These are phyloP conservation scores for Catostylus mosaicus DNA, from an alignment of 30 jellyfish, hydroid and myxozoan genomes.

Conservation along the genomic window DNA sequence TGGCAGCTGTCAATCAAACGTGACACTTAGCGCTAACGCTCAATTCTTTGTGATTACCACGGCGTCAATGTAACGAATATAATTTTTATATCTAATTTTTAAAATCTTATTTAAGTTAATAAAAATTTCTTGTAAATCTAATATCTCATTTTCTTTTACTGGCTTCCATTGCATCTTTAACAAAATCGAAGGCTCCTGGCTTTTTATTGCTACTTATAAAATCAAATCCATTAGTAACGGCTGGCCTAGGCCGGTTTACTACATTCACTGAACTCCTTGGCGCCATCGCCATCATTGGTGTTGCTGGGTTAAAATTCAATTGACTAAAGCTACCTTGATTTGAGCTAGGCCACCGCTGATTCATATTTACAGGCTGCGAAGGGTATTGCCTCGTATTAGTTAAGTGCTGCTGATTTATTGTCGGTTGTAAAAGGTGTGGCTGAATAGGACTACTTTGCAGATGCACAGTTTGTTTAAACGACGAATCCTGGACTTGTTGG, in stretches of 20 bases:
- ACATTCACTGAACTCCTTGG: not conserved
- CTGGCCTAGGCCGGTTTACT: not conserved
- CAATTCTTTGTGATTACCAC: not conserved
- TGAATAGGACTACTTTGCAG: not conserved
- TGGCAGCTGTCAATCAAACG: not conserved
- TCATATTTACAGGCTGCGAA: not conserved
- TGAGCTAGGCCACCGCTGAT: not conserved
- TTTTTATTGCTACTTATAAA: conserved; percentile 41
- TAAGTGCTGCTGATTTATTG: not conserved
- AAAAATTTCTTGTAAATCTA: not conserved
- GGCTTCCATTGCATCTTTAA: conserved; percentile 97
- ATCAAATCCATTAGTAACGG: conserved; percentile 28
- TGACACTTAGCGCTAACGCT: not conserved
- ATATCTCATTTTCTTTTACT: conserved; percentile 49
- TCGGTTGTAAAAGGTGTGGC: not conserved
- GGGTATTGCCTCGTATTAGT: not conserved
- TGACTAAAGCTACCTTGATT: not conserved
- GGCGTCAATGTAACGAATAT: not conserved
- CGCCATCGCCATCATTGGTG: not conserved
- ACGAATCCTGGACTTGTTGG: not conserved
- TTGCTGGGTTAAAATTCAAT: not conserved
- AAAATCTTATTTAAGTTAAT: no score
- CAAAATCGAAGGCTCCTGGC: conserved; percentile 92
- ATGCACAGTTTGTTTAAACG: not conserved
- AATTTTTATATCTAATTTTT: no score